Evolutionary conservation across 2,113 vertebrate species (phyloP), one percentile per base, ranked within the genome.

Genomic region (Tachycineta bicolor): DNA sequence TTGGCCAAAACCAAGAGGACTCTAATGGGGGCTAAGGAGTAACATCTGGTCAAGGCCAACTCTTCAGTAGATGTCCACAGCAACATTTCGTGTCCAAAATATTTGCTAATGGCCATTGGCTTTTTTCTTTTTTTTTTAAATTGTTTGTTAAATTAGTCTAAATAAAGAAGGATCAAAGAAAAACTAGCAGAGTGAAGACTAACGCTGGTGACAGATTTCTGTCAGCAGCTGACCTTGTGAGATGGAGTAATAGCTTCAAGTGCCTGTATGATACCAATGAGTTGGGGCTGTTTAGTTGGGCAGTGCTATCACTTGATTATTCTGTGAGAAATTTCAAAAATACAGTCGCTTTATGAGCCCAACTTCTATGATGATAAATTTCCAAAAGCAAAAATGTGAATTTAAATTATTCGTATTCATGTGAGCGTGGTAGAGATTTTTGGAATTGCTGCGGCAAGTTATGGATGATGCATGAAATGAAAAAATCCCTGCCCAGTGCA

Each of bases 391-490:
- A 94, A 96, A 95, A 97, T 79, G 94, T 94, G 95, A 96, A 96
- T 96, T 96, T 96, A 96, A 97, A 96, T 96, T 96, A 96, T 95
- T 96, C 55, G 92, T 91, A 96, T 96, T 93, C 95, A 84, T 97
- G 92, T 89, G 92, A 96, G 96, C 95, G 4, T 96, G 94, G 90
- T 93, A 96, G 96, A 96, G 96, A 95, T 95, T 97, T 95, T 96
- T 95, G 92, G 96, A 97, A 96, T 96, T 75, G 81, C 93, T 96
- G 96, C 39, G 0, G 94, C 94, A 93, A 94, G 96, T 94, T 97
- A 96, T 96, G 96, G 96, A 94, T 96, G 96, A 97, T 97, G 96
- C 95, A 95, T 97, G 96, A 97, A 97, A 97, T 96, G 96, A 96
- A 96, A 96, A 97, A 97, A 93, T 95, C 90, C 93, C 92, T 97